These are phyloP conservation scores for Pseudopipra pipra DNA, from an alignment of 2,113 vertebrate genomes.

Conservation along the genomic window DNA sequence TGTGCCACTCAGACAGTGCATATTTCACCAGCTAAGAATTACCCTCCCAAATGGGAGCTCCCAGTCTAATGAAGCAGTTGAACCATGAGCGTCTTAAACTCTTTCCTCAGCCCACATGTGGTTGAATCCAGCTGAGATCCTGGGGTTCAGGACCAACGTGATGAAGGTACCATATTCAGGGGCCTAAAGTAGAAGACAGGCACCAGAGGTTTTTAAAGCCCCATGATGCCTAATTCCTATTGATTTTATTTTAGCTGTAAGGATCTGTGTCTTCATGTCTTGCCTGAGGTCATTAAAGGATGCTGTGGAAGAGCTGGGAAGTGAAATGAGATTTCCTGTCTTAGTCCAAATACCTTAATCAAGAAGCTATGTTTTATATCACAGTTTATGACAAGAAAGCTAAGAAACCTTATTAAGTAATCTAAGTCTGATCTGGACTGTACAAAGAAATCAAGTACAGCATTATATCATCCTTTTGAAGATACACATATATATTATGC, in stretches of 20 bases:
- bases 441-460: not conserved
- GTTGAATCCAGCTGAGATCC: not conserved
- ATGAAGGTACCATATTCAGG: not conserved
- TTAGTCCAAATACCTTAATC: constrained; percentile 32
- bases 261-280: constrained; percentile 2
- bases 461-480: constrained; percentile 6
- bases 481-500: not conserved
- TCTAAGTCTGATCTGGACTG: constrained; percentile 21
- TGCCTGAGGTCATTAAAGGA: constrained; percentile 37
- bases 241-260: constrained; percentile 10
- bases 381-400: constrained; percentile 55
- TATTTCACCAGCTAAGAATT: not conserved
- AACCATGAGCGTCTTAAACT: not conserved
- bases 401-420: constrained; percentile 54
- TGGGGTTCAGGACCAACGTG: rapidly evolving
- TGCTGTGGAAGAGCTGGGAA: constrained; percentile 25
- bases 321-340: constrained; percentile 62
- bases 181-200: not conserved
- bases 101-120: too few relatives aligned
- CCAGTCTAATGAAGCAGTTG: not conserved
- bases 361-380: constrained; percentile 47
- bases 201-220: not conserved
- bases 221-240: not conserved
- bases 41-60: not conserved
- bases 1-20: not conserved